phyloP scores from a whole-genome alignment of 2,888 invertebrate species.

The Adelognathus sp. region DNA sequence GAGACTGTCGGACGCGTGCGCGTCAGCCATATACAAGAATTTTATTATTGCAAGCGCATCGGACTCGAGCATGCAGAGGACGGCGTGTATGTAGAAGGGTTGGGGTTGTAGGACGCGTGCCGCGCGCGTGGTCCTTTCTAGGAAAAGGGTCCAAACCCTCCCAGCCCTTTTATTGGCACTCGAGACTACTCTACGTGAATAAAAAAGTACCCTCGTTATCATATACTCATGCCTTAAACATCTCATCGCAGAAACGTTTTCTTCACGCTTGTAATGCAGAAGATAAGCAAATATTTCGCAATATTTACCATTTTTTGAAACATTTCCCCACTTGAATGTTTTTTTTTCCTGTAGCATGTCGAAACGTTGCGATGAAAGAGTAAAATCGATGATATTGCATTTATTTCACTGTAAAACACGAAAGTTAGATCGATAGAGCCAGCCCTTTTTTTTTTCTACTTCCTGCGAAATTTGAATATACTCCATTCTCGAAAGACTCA shows the following conservation, averaged over 20 bases:
- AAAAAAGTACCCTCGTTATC: not conserved
- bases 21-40: constrained; percentile 2
- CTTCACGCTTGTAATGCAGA: too few relatives aligned
- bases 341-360: too few relatives aligned
- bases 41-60: not conserved
- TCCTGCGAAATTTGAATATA: too few relatives aligned
- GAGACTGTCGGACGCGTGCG: constrained; percentile 60
- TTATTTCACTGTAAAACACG: too few relatives aligned
- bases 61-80: not conserved
- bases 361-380: too few relatives aligned
- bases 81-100: constrained; percentile 64
- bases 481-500: too few relatives aligned
- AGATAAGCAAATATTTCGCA: too few relatives aligned
- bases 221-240: not conserved
- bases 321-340: too few relatives aligned
- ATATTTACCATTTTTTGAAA: too few relatives aligned
- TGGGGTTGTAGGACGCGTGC: constrained; percentile 68
- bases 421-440: too few relatives aligned
- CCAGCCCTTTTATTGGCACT: constrained; percentile 65
- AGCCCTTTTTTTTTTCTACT: too few relatives aligned
- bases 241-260: not conserved
- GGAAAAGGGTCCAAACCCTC: constrained; percentile 60
- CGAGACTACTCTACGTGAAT: not conserved
- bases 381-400: too few relatives aligned
- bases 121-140: constrained; percentile 54